These are phyloP conservation scores for Orestias chungarensis DNA, from an alignment of 2,797 vertebrate genomes.

Conservation along the genomic window DNA sequence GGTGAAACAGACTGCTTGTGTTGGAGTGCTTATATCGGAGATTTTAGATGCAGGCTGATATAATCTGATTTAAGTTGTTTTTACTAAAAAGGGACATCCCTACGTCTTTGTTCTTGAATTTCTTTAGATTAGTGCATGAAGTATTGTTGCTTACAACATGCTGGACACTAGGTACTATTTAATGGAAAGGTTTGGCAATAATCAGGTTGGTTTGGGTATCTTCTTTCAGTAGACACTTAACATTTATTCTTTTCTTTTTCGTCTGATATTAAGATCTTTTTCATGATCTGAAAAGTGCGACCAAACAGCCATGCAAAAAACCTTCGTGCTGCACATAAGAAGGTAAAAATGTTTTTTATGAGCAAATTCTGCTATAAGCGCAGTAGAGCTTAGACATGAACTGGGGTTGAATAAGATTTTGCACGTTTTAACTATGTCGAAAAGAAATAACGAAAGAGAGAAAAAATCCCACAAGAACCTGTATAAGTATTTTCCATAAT, in stretches of 20 bases:
- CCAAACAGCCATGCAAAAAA: background rate
- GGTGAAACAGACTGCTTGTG: no score
- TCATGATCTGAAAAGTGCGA: background rate
- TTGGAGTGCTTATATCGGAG: no score
- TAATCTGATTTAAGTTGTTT: no score
- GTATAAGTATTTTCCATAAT: slow-evolving; percentile 53
- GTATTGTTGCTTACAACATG: background rate
- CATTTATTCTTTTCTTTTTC: background rate
- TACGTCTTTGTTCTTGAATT: background rate
- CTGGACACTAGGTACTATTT: background rate
- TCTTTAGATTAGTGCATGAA: background rate
- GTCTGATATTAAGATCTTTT: background rate
- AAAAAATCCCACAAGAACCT: slow-evolving; percentile 1
- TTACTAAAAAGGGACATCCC: no score
- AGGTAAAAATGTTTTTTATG: background rate
- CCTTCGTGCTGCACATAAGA: no score
- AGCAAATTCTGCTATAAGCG: background rate
- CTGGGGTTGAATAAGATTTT: slow-evolving; percentile 4
- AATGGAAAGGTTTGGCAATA: background rate
- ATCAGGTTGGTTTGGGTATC: background rate
- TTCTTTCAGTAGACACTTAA: background rate
- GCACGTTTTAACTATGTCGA: slow-evolving; percentile 8
- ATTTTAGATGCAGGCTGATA: no score
- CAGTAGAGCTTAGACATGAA: slow-evolving; percentile 17
- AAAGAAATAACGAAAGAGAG: background rate